Evolutionary conservation across 2,888 invertebrate genomes (phyloP).

Genomic region (Halocaridina rubra): DNA sequence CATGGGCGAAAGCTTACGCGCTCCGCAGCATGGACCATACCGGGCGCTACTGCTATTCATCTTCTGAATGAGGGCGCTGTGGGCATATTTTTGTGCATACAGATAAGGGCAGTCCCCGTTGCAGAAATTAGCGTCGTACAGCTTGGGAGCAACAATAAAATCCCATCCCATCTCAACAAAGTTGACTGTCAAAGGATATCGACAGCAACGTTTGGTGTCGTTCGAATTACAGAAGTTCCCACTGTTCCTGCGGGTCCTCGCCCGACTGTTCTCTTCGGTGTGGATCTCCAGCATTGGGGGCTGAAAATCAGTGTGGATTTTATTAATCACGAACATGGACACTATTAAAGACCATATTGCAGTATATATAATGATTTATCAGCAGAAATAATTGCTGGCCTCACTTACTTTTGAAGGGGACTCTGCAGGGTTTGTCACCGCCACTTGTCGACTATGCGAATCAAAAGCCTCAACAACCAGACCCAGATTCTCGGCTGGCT

Average conservation of each 20-base stretch:
- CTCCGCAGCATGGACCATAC: conserved; percentile 62
- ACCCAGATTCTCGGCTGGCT: conserved; percentile 80
- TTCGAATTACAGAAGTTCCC: conserved; percentile 84
- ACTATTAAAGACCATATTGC: no score
- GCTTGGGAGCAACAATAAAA: conserved; percentile 95
- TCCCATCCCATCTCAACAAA: conserved; percentile 97
- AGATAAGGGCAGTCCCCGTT: conserved; percentile 87
- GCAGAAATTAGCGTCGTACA: conserved; percentile 96
- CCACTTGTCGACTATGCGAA: conserved; percentile 66
- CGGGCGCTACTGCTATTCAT: conserved; percentile 50
- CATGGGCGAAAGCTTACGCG: conserved; percentile 59
- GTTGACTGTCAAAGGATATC: conserved; percentile 92
- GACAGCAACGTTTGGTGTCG: conserved; percentile 83
- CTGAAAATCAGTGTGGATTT: no score
- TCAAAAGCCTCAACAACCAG: conserved; percentile 77
- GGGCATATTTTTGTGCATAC: conserved; percentile 63
- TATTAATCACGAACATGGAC: no score
- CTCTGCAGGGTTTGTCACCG: conserved; percentile 76
- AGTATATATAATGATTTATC: no score
- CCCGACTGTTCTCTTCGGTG: conserved; percentile 52
- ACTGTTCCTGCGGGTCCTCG: conserved; percentile 80
- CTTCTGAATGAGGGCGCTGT: conserved; percentile 61
- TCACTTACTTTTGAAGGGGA: conserved; percentile 64
- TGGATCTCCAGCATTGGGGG: conserved; percentile 66
- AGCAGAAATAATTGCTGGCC: no score